phyloP scores from a whole-genome alignment of 2,888 invertebrate species.

The Operophtera brumata region DNA sequence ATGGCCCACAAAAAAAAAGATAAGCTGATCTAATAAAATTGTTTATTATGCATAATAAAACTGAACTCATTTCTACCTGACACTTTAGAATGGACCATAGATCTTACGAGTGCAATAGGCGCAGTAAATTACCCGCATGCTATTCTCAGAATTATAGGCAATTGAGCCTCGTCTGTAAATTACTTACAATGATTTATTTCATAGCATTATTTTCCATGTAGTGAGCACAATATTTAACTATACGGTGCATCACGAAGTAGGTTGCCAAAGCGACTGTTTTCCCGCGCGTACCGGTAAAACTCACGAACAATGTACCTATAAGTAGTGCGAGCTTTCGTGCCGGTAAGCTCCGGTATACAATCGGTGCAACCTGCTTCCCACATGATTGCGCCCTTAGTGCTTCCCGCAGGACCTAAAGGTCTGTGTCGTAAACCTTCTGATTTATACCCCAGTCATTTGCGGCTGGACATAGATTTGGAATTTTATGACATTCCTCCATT shows the following conservation, averaged over 20 bases:
- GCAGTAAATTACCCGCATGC: conserved; percentile 27
- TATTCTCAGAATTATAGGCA: conserved; percentile 33
- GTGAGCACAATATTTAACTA: conserved; percentile 36
- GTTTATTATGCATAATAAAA: conserved; percentile 6
- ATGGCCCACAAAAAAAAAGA: not conserved
- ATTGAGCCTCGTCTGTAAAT: conserved; percentile 47
- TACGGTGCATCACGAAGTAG: not conserved
- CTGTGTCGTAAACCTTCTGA: conserved; percentile 58
- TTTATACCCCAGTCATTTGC: conserved; percentile 52
- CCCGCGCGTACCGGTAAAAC: not conserved
- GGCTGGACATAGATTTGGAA: conserved; percentile 51
- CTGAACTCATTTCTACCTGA: conserved; percentile 11
- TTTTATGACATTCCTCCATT: conserved; percentile 40
- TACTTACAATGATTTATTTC: conserved; percentile 55
- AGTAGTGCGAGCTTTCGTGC: not conserved
- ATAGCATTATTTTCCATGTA: conserved; percentile 38
- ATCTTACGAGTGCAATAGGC: conserved; percentile 20
- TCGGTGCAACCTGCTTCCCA: not conserved
- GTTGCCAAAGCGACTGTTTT: not conserved
- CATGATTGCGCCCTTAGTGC: conserved; percentile 15
- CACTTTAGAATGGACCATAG: conserved; percentile 18
- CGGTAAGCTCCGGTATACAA: not conserved
- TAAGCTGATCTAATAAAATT: not conserved
- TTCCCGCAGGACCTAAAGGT: conserved; percentile 43
- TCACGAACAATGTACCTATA: not conserved